These are phyloP conservation scores for Notolepis coatsorum DNA, from an alignment of 2,797 vertebrate genomes.

Conservation along the genomic window DNA sequence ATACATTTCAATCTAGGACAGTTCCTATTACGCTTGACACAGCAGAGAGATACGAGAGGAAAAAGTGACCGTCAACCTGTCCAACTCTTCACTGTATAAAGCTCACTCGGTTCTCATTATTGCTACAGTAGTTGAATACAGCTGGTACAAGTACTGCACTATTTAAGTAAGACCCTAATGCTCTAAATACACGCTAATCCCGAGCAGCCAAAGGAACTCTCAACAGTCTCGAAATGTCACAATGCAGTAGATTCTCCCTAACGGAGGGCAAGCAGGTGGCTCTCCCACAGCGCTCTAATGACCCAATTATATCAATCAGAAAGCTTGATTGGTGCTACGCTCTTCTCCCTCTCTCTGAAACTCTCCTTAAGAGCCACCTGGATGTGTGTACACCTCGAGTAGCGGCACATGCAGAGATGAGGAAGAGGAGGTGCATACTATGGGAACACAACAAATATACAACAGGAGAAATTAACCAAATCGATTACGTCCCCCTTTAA, in stretches of 20 bases:
- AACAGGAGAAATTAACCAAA: conserved; percentile 47
- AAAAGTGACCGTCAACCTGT: background rate
- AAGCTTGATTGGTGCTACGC: conserved; percentile 80
- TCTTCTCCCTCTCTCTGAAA: conserved; percentile 40
- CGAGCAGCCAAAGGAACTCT: conserved; percentile 66
- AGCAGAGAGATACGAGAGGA: background rate
- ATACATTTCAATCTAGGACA: background rate
- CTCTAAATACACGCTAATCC: conserved; percentile 71
- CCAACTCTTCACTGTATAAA: background rate
- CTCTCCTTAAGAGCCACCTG: conserved; percentile 72
- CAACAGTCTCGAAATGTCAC: conserved; percentile 74
- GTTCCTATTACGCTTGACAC: background rate
- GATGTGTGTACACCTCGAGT: conserved; percentile 63
- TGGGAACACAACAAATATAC: conserved; percentile 52
- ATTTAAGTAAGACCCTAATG: conserved; percentile 65
- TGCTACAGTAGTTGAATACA: conserved; percentile 28
- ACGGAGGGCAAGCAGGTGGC: conserved; percentile 77
- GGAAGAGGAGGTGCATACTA: conserved; percentile 49
- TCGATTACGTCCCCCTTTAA: conserved; percentile 51
- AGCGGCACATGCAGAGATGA: conserved; percentile 59
- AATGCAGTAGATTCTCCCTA: conserved; percentile 74
- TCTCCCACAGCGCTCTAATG: conserved; percentile 82
- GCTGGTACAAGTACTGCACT: conserved; percentile 46
- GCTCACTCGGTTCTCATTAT: conserved; percentile 1
- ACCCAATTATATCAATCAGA: conserved; percentile 87